These are phyloP conservation scores for Aphelocoma coerulescens DNA, from an alignment of 2,113 vertebrate species.

Conservation along the genomic window DNA sequence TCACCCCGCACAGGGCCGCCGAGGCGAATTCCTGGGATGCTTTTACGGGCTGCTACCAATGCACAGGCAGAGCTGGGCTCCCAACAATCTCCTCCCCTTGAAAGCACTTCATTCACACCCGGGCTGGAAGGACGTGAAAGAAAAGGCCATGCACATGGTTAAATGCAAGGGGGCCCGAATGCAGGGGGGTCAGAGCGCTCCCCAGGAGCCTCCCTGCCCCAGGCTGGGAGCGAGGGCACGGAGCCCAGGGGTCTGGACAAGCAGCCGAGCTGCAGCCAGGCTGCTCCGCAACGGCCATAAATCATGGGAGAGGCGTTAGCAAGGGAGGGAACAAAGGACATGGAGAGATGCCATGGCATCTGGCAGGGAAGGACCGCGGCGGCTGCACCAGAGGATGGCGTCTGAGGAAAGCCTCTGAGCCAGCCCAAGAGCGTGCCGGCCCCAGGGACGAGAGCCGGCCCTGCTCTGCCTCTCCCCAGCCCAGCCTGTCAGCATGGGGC, in stretches of 20 bases:
- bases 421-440: fast-evolving
- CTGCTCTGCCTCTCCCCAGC: background rate
- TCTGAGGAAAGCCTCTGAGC: background rate
- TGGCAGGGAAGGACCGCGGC: background rate
- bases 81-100: slow-evolving; percentile 8
- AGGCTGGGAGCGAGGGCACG: background rate
- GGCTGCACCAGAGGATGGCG: background rate
- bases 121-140: background rate
- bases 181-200: background rate
- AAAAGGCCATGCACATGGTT: background rate
- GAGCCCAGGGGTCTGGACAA: background rate
- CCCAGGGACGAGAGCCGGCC: background rate
- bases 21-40: slow-evolving; percentile 31
- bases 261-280: background rate
- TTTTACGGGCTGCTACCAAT: slow-evolving; percentile 11
- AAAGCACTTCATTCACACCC: slow-evolving; percentile 26
- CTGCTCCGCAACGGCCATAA: background rate
- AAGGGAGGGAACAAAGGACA: slow-evolving; percentile 42
- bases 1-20: background rate
- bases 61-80: background rate
- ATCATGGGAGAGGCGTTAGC: background rate
- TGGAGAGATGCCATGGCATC: background rate
- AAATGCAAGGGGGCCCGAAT: background rate
- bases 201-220: background rate
- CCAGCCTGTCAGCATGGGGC: background rate